Evolutionary conservation across 2,113 vertebrate genomes (phyloP), one percentile per base, ranked within the genome.

Genomic region (Eolophus roseicapilla): DNA sequence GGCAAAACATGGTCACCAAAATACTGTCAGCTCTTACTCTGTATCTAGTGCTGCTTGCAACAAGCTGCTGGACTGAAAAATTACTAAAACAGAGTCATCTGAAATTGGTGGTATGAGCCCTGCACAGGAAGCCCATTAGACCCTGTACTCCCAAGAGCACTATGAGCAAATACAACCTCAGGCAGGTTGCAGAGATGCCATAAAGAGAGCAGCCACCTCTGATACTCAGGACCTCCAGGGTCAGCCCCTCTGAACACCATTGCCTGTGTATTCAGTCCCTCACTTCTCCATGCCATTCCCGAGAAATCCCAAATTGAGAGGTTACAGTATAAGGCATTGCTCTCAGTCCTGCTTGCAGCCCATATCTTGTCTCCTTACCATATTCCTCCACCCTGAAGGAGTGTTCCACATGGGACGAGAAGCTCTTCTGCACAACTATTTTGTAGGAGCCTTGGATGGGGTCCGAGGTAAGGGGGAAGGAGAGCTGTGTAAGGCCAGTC

Each of bases 331-430:
- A 84, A 93, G 17, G 21, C 52, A 37, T 17, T 57, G 13, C 39
- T 59, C 21, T 8, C 35, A 68, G 41, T 9, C 31, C 44, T 17
- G 13, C 9, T 70, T 49, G 43, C 43, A 84, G 27, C 31, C 46
- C 24, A 14, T 19, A 35, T 23, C 20, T 49, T 21, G 31, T 90
- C 43, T 70, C n/a, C 96, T 81, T 98, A 98, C 98, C 98, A 1
- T 98, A 98, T 96, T 98, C 98, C 23, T 98, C 88, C 91, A 98
- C 98, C 0, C 25, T 86, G 94, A 98, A 98, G 35, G 31, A 6
- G 25, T 97, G 97, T 21, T 97, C 71, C n/a, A 74, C 35, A 0
- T 10, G 94, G 24, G 29, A 35, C 0, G 90, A 92, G 9, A 85
- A 91, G 27, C 80, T 60, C 71, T 96, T 97, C 73, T 96, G 78